A percentile compares a stretch with the other conserved stretches of the same genome.
These are phyloP conservation scores for Neomorphus geoffroyi DNA, from an alignment of 2,797 vertebrate genomes.

Conservation along the genomic window DNA sequence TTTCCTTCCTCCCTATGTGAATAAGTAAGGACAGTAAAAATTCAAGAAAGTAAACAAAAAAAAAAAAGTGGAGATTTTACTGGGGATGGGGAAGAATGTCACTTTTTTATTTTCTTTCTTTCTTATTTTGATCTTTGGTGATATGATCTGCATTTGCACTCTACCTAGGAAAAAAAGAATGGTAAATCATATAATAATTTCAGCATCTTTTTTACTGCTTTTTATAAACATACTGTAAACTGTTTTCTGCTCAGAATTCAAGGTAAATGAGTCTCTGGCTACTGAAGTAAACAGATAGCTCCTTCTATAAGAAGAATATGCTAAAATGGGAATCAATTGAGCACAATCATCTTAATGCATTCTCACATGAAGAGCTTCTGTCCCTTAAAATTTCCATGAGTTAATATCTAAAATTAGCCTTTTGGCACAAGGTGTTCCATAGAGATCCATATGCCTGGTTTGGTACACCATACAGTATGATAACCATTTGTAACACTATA, in stretches of 20 bases:
- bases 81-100: rapidly evolving
- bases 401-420: not conserved
- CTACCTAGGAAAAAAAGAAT: not conserved
- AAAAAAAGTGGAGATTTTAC: not conserved
- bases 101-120: not conserved
- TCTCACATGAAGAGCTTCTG: not conserved
- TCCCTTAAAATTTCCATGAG: not conserved
- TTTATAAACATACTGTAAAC: not conserved
- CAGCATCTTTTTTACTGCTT: not conserved
- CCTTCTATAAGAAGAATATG: not conserved
- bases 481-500: not conserved
- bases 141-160: not conserved
- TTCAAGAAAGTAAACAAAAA: not conserved
- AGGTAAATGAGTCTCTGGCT: not conserved
- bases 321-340: not conserved
- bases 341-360: not conserved
- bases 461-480: not conserved
- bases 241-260: not conserved
- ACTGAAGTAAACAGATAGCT: not conserved
- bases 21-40: not conserved
- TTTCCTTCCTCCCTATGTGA: not conserved
- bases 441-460: not conserved
- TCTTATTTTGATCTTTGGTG: not conserved
- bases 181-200: not conserved
- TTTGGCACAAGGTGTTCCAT: not conserved